Conservation (phyloP, 2,113 vertebrate species). For the Lepisosteus oculatus region DNA sequence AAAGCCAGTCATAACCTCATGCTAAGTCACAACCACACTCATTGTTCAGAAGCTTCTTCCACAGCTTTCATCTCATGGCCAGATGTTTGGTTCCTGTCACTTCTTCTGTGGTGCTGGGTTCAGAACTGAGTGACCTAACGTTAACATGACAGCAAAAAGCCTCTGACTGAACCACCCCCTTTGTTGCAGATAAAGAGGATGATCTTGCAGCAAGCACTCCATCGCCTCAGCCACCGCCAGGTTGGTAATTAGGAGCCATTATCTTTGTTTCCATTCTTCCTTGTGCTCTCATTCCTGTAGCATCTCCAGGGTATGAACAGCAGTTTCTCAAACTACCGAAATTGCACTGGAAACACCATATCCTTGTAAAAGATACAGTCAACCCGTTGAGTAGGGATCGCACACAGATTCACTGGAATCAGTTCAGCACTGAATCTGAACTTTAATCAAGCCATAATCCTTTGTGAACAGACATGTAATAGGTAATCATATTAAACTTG, state of each 20-base stretch:
- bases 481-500: too few species aligned
- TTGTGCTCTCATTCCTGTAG: too few species aligned
- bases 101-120: constrained; percentile 17
- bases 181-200: constrained; percentile 70
- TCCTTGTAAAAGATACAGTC: too few species aligned
- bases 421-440: too few species aligned
- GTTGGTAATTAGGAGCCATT: constrained; percentile 55
- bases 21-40: not conserved
- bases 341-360: too few species aligned
- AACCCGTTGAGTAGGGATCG: too few species aligned
- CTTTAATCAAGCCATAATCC: too few species aligned
- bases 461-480: too few species aligned
- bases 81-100: constrained; percentile 31
- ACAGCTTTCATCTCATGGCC: constrained; percentile 6
- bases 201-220: constrained; percentile 46
- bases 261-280: too few species aligned
- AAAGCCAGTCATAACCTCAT: constrained; percentile 7
- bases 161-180: constrained; percentile 58
- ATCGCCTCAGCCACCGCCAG: constrained; percentile 60
- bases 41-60: constrained; percentile 1
- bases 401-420: too few species aligned
- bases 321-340: too few species aligned
- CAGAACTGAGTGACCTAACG: not conserved
- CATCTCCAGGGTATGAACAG: too few species aligned
- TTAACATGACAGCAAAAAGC: constrained; percentile 22